These are phyloP conservation scores for Hyaena hyaena DNA, from an alignment of 2,113 vertebrate species.

Conservation along the genomic window DNA sequence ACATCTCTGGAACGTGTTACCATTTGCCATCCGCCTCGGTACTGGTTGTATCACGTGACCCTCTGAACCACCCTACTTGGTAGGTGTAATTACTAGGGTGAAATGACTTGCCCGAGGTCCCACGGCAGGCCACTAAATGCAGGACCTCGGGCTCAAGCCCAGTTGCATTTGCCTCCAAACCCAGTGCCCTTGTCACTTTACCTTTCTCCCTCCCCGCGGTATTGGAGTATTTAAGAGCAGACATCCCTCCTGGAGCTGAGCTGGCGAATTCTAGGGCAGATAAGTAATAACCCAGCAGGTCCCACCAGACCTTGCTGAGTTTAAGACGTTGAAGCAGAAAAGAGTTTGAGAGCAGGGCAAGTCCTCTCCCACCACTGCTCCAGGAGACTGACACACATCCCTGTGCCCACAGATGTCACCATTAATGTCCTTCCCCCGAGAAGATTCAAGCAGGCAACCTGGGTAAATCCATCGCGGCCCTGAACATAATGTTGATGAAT, in stretches of 20 bases:
- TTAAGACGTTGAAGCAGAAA: constrained; percentile 59
- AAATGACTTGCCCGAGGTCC: constrained; percentile 58
- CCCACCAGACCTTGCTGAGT: constrained; percentile 36
- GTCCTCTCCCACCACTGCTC: constrained; percentile 13
- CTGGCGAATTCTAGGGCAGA: constrained; percentile 69
- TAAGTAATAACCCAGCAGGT: constrained; percentile 66
- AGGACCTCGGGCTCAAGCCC: not conserved
- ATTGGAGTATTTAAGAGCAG: not conserved
- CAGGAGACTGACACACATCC: constrained; percentile 43
- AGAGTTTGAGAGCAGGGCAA: constrained; percentile 53
- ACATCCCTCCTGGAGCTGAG: not conserved
- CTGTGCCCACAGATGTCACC: constrained; percentile 67
- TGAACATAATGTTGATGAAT: constrained; percentile 61
- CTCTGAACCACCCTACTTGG: not conserved
- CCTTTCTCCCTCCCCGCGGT: constrained; percentile 1
- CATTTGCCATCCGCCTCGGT: not conserved
- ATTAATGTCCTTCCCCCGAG: constrained; percentile 66
- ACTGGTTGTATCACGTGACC: not conserved
- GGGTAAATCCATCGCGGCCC: constrained; percentile 58
- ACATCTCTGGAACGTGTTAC: not conserved
- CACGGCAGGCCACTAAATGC: not conserved
- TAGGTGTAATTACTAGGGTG: not conserved
- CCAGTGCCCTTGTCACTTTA: not conserved
- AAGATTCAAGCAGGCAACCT: constrained; percentile 42
- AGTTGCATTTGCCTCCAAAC: not conserved